Evolutionary conservation across 1,140 invertebrate genomes (phyloP).

Genomic region (Penaeus indicus): DNA sequence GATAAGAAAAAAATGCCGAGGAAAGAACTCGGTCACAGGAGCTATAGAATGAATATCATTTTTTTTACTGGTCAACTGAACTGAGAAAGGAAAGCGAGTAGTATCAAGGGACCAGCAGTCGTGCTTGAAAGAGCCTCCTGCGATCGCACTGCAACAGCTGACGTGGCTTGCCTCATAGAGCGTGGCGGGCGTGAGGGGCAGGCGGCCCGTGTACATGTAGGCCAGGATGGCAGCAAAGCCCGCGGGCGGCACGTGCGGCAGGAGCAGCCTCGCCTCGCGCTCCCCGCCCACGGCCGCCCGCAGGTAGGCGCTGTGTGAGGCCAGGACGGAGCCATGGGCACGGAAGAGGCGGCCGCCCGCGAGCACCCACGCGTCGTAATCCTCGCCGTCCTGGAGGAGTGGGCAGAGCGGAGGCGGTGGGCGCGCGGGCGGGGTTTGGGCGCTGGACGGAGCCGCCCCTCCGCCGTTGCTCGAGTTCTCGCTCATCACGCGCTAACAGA

Average conservation of each 20-base stretch:
- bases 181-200: slow-evolving; percentile 80
- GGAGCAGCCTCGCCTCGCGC: slow-evolving; percentile 70
- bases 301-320: slow-evolving; percentile 81
- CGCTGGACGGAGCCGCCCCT: not conserved
- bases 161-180: slow-evolving; percentile 74
- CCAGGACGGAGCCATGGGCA: slow-evolving; percentile 78
- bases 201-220: slow-evolving; percentile 83
- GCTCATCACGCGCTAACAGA: not conserved
- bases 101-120: not conserved
- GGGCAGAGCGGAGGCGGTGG: slow-evolving; percentile 29
- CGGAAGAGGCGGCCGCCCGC: slow-evolving; percentile 75
- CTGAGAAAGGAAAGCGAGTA: not conserved
- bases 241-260: slow-evolving; percentile 77
- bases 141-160: no score
- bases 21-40: no score
- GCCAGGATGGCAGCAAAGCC: slow-evolving; percentile 81
- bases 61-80: not conserved
- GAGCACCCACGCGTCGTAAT: slow-evolving; percentile 64
- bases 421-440: not conserved
- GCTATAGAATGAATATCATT: no score
- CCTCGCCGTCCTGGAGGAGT: slow-evolving; percentile 45
- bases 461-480: slow-evolving; percentile 6
- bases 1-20: no score
- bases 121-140: no score
- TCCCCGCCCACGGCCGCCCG: slow-evolving; percentile 71